Evolutionary conservation across 2,113 vertebrate genomes (phyloP).

Genomic region (Nerophis lumbriciformis): DNA sequence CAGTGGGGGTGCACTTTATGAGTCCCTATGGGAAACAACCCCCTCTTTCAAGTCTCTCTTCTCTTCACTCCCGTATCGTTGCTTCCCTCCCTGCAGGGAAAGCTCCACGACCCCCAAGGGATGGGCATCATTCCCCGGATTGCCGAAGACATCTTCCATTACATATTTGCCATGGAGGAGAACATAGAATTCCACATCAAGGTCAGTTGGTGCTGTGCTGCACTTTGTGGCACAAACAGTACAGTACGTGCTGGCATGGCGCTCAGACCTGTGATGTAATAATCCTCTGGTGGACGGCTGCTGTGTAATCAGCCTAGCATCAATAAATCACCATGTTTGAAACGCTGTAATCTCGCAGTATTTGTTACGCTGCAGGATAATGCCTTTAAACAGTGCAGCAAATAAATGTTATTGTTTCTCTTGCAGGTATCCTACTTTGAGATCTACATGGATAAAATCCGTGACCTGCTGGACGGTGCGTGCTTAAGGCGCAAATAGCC

Average conservation of each 20-base stretch:
- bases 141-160: constrained; percentile 89
- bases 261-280: constrained; percentile 22
- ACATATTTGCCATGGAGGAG: constrained; percentile 93
- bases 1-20: constrained; percentile 35
- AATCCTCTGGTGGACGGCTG: constrained; percentile 26
- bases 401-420: not conserved
- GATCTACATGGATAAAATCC: constrained; percentile 96
- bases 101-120: constrained; percentile 82
- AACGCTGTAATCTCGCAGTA: constrained; percentile 23
- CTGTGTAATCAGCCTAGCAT: constrained; percentile 20
- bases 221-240: not conserved
- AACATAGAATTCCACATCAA: constrained; percentile 95
- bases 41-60: constrained; percentile 30
- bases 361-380: constrained; percentile 30
- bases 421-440: constrained; percentile 93
- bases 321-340: constrained; percentile 42
- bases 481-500: constrained; percentile 12
- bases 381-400: not conserved
- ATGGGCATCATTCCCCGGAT: constrained; percentile 96
- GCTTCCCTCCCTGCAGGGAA: constrained; percentile 70
- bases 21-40: constrained; percentile 30
- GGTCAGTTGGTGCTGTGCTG: constrained; percentile 56
- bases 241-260: not conserved
- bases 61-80: constrained; percentile 6
- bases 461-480: constrained; percentile 90